phyloP scores from a whole-genome alignment of 1,140 invertebrate genomes.

The Philotrypesis tridentata region DNA sequence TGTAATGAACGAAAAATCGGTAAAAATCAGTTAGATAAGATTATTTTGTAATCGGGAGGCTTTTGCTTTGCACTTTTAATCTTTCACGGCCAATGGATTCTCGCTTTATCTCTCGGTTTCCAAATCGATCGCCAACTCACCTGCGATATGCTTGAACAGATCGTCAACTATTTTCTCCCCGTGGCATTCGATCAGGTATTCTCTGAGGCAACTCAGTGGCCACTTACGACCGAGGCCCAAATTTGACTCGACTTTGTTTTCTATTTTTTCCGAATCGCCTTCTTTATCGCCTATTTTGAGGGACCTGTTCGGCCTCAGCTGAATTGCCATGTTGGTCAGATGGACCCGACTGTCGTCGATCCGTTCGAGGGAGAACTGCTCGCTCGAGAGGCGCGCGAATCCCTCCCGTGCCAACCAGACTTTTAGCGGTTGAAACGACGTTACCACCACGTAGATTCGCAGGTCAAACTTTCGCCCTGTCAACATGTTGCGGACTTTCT shows the following conservation, averaged over 20 bases:
- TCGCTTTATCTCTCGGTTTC: no score
- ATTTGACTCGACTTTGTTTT: background rate
- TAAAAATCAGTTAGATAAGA: no score
- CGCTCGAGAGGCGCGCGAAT: conserved; percentile 77
- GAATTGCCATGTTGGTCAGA: conserved; percentile 79
- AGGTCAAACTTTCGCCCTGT: conserved; percentile 63
- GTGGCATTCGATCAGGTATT: conserved; percentile 67
- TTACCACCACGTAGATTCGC: conserved; percentile 66
- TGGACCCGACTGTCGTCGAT: conserved; percentile 72
- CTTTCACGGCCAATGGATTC: no score
- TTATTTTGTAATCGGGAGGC: no score
- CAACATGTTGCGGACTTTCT: background rate
- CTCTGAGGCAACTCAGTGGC: conserved; percentile 65
- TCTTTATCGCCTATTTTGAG: background rate
- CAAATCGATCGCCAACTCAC: conserved; percentile 47
- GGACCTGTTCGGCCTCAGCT: conserved; percentile 57
- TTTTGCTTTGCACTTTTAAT: no score
- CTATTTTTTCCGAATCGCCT: background rate
- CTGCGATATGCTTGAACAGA: conserved; percentile 76
- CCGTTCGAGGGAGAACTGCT: conserved; percentile 75
- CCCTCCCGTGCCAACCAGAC: conserved; percentile 80
- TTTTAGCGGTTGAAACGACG: conserved; percentile 75
- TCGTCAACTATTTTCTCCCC: conserved; percentile 69
- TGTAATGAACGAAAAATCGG: no score
- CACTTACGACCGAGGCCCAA: conserved; percentile 66